Conservation (phyloP, 2,888 invertebrate species). For the Synanthedon tipuliformis region DNA sequence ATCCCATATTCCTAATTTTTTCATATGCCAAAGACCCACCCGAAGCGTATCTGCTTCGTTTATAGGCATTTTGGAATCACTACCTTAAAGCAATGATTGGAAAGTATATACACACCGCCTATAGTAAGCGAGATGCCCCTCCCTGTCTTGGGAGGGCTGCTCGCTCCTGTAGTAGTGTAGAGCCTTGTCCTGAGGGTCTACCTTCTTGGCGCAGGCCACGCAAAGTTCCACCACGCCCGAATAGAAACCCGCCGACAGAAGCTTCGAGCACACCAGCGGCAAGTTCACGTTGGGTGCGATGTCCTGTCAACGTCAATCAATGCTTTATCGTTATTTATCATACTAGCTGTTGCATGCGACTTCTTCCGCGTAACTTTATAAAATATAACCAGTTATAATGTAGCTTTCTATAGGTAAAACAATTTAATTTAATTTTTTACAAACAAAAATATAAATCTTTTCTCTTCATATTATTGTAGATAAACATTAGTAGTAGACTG, state of each 20-base stretch:
- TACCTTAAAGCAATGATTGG: neutral
- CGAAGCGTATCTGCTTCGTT: too few species aligned
- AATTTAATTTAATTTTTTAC: too few species aligned
- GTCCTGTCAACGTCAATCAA: conserved; percentile 36
- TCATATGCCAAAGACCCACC: too few species aligned
- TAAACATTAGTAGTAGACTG: too few species aligned
- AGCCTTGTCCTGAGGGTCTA: conserved; percentile 91
- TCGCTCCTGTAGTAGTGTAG: conserved; percentile 88
- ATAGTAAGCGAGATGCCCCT: conserved; percentile 80
- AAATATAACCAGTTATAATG: too few species aligned
- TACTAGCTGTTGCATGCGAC: too few species aligned
- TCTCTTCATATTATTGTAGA: too few species aligned
- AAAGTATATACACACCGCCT: conserved; percentile 59
- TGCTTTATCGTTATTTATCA: too few species aligned
- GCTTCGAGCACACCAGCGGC: conserved; percentile 85
- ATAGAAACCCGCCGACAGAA: conserved; percentile 84
- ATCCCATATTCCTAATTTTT: too few species aligned
- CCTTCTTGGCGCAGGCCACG: conserved; percentile 82
- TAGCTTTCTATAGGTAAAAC: too few species aligned
- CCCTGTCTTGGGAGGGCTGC: conserved; percentile 84
- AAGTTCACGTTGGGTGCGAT: conserved; percentile 90
- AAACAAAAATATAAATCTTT: too few species aligned
- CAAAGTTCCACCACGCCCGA: conserved; percentile 91
- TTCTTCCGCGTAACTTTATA: too few species aligned
- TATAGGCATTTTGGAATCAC: neutral